These are phyloP conservation scores for Neopelma chrysocephalum DNA, from an alignment of 2,797 vertebrate genomes.

Conservation along the genomic window DNA sequence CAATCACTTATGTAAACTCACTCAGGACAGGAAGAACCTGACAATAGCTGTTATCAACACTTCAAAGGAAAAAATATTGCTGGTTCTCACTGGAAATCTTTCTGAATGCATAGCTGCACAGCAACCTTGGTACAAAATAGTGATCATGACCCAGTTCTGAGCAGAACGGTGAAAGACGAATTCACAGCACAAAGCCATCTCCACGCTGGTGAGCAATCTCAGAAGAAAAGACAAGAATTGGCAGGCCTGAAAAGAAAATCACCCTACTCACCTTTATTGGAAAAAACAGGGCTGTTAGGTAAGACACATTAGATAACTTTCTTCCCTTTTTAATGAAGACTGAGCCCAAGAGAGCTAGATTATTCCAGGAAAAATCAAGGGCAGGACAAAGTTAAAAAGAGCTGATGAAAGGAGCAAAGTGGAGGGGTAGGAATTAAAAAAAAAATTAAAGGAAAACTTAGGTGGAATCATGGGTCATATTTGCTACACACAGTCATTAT, in stretches of 20 bases:
- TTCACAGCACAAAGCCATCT: constrained; percentile 12
- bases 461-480: neutral
- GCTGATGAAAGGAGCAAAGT: neutral
- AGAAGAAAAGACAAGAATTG: constrained; percentile 41
- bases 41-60: constrained; percentile 8
- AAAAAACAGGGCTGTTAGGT: constrained; percentile 25
- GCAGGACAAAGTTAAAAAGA: neutral
- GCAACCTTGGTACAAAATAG: neutral
- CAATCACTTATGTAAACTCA: neutral
- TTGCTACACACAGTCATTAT: neutral
- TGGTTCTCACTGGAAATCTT: neutral
- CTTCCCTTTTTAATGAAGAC: constrained; percentile 21
- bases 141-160: neutral
- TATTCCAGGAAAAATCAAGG: neutral
- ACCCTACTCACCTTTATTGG: neutral
- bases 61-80: neutral
- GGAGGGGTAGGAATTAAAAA: neutral
- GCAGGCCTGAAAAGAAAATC: constrained; percentile 18
- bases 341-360: neutral
- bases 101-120: neutral
- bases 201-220: neutral
- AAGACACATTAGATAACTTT: constrained; percentile 8
- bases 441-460: neutral
- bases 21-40: neutral
- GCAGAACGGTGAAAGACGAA: constrained; percentile 16